Conservation (phyloP, 1,140 invertebrate genomes). For the Berghia stephanieae region DNA sequence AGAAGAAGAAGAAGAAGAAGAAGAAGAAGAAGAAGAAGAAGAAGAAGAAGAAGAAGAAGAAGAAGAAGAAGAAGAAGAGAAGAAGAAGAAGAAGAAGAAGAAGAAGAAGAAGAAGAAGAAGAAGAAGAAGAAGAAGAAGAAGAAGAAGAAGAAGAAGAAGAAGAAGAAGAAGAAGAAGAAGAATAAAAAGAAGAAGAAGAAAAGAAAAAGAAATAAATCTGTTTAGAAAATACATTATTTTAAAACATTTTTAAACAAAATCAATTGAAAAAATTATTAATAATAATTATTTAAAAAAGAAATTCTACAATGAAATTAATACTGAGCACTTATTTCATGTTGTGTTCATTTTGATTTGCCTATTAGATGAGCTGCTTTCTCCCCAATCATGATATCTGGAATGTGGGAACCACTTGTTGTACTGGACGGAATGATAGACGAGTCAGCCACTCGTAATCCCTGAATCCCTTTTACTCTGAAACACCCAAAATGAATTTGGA, state of each 20-base stretch:
- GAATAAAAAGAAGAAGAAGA: not conserved
- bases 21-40: not conserved
- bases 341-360: no score
- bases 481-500: not conserved
- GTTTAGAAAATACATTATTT: not conserved
- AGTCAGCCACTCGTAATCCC: constrained; percentile 56
- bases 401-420: constrained; percentile 80
- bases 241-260: not conserved
- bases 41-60: not conserved
- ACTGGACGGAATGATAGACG: constrained; percentile 56
- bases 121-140: not conserved
- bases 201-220: not conserved
- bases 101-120: not conserved
- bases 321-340: not conserved
- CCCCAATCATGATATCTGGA: constrained; percentile 85
- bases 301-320: not conserved
- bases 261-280: not conserved
- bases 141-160: not conserved
- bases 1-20: not conserved
- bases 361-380: constrained; percentile 86
- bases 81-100: not conserved
- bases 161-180: not conserved
- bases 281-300: not conserved
- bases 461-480: constrained; percentile 51
- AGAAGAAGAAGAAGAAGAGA: not conserved